Evolutionary conservation across 2,797 vertebrate genomes (phyloP).

Genomic region (Poecilia gillii): DNA sequence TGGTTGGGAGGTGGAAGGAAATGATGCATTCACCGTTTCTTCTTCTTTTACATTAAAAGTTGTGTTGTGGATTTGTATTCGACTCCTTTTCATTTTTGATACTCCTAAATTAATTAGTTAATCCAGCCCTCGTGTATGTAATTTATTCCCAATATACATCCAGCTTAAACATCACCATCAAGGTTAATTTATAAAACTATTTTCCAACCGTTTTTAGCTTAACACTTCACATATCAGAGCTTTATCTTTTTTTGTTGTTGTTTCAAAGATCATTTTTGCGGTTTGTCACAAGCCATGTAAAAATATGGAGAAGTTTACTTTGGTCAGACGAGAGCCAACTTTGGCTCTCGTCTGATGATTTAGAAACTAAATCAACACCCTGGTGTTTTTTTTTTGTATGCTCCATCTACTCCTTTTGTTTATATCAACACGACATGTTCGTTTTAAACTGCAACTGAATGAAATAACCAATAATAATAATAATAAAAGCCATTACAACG

Average conservation of each 20-base stretch:
- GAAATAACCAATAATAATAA: too few species aligned
- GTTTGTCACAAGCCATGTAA: background rate
- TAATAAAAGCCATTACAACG: background rate
- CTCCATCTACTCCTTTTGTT: too few species aligned
- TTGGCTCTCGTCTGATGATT: background rate
- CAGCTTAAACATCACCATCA: background rate
- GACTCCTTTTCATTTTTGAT: background rate
- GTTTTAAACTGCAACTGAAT: too few species aligned
- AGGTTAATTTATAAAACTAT: background rate
- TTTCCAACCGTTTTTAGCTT: background rate
- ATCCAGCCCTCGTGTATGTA: background rate
- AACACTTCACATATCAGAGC: background rate
- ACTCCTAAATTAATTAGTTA: background rate
- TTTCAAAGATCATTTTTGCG: background rate
- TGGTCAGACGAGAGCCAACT: background rate
- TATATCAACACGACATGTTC: too few species aligned
- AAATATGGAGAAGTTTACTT: background rate
- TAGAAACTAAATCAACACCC: background rate
- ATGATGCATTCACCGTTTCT: background rate
- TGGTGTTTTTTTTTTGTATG: background rate
- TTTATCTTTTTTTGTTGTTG: background rate
- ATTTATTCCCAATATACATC: background rate
- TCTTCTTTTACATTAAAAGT: background rate
- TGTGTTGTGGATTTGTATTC: background rate
- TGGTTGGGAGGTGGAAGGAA: background rate